Percentiles rank a stretch among this genome's conserved stretches.
Evolutionary conservation across 2,888 invertebrate species (phyloP).

Genomic region (Amitus sp.): DNA sequence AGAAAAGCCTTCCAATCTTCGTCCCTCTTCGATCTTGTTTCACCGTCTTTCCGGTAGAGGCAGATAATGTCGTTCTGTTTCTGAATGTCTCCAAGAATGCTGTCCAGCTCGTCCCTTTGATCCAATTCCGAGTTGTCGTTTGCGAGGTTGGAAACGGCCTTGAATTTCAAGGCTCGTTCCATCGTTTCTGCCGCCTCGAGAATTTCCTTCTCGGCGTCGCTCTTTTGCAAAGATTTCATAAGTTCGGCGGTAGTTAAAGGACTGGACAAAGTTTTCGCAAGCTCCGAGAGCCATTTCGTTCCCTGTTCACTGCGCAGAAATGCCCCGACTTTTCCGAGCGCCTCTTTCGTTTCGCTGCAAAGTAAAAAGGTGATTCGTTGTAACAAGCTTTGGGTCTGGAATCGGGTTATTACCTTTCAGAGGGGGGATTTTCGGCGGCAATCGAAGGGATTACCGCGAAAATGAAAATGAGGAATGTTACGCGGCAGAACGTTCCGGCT

Average conservation of each 20-base stretch:
- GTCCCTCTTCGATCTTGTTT: constrained; percentile 26
- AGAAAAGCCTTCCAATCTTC: constrained; percentile 44
- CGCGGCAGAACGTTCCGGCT: constrained; percentile 7
- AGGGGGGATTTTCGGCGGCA: constrained; percentile 9
- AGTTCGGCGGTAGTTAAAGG: constrained; percentile 38
- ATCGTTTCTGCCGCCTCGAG: constrained; percentile 32
- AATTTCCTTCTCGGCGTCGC: constrained; percentile 16
- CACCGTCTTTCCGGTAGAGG: constrained; percentile 38
- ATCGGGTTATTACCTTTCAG: constrained; percentile 28
- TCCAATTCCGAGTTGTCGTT: not conserved
- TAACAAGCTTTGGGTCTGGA: not conserved
- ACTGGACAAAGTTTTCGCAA: constrained; percentile 17
- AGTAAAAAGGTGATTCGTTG: not conserved
- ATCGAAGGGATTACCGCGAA: constrained; percentile 8
- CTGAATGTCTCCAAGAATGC: constrained; percentile 35
- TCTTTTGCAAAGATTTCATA: constrained; percentile 25
- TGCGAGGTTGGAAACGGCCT: not conserved
- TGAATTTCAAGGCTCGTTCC: constrained; percentile 12
- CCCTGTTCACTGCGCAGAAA: constrained; percentile 37
- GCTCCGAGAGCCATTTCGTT: constrained; percentile 27
- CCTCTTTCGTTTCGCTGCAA: constrained; percentile 36
- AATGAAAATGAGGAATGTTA: not conserved
- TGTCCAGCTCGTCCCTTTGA: constrained; percentile 35
- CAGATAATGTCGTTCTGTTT: constrained; percentile 44
- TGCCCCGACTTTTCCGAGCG: constrained; percentile 30